Evolutionary conservation across 2,888 invertebrate genomes (phyloP).

Genomic region (Nephrotoma flavescens): DNA sequence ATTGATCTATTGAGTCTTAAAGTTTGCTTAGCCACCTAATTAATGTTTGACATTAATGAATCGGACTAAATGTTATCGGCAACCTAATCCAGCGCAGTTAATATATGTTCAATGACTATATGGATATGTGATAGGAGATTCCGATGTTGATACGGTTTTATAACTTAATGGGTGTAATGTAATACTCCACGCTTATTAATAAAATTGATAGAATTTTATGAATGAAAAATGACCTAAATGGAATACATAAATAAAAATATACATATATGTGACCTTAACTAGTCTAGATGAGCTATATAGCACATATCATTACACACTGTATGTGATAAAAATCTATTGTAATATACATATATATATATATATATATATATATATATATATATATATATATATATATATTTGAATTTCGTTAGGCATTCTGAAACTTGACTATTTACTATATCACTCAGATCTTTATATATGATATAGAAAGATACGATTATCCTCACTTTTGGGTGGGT

Average conservation of each 20-base stretch:
- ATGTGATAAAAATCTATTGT: background rate
- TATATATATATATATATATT: background rate
- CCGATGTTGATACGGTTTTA: background rate
- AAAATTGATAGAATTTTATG: background rate
- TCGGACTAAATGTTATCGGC: background rate
- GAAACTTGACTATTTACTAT: no score
- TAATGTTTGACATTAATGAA: background rate
- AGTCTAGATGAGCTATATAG: background rate
- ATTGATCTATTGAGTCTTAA: background rate
- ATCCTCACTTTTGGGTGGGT: background rate
- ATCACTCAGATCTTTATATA: background rate
- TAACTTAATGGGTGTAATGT: background rate
- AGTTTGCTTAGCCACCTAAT: background rate
- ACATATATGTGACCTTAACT: background rate
- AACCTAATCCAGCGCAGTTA: background rate
- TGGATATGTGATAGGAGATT: background rate
- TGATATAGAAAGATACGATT: background rate
- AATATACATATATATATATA: no score
- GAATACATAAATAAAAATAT: background rate
- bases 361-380: no score
- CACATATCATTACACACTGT: background rate
- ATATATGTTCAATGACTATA: background rate
- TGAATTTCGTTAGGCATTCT: background rate
- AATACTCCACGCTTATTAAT: background rate
- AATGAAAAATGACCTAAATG: background rate